These are phyloP conservation scores for Metallyticus violacea DNA, from an alignment of 2,888 invertebrate genomes.

Conservation along the genomic window DNA sequence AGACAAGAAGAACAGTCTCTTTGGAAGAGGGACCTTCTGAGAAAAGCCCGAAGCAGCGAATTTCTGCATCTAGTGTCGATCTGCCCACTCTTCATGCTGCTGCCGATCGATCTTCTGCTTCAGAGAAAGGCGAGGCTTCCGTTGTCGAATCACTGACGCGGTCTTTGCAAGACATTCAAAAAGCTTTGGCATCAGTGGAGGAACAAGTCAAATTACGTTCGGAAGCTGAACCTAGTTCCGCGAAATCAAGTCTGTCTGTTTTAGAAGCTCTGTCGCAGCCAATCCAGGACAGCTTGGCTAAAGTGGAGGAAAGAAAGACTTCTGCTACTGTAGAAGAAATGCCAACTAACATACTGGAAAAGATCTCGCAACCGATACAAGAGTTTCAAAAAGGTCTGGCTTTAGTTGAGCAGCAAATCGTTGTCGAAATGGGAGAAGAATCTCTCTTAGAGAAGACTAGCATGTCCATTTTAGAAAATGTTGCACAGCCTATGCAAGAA, in stretches of 20 bases:
- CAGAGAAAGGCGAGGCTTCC: slow-evolving; percentile 35
- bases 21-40: not conserved
- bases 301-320: slow-evolving; percentile 15
- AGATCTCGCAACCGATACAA: slow-evolving; percentile 22
- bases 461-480: slow-evolving; percentile 16
- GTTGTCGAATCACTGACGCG: slow-evolving; percentile 34
- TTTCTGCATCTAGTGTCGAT: slow-evolving; percentile 25
- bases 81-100: slow-evolving; percentile 26
- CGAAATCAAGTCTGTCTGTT: slow-evolving; percentile 41
- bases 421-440: slow-evolving; percentile 16
- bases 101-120: not conserved
- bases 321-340: slow-evolving; percentile 18
- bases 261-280: slow-evolving; percentile 49
- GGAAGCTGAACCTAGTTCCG: slow-evolving; percentile 61
- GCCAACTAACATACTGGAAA: slow-evolving; percentile 23
- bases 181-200: slow-evolving; percentile 60
- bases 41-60: slow-evolving; percentile 21
- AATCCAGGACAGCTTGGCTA: slow-evolving; percentile 33
- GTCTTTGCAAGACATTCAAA: slow-evolving; percentile 51
- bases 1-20: not conserved
- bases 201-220: slow-evolving; percentile 56
- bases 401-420: slow-evolving; percentile 14
- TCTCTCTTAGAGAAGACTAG: slow-evolving; percentile 13
- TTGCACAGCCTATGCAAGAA: slow-evolving; percentile 24
- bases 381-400: slow-evolving; percentile 23